Evolutionary conservation across 2,113 vertebrate species (phyloP).

Genomic region (Eulemur macaco): DNA sequence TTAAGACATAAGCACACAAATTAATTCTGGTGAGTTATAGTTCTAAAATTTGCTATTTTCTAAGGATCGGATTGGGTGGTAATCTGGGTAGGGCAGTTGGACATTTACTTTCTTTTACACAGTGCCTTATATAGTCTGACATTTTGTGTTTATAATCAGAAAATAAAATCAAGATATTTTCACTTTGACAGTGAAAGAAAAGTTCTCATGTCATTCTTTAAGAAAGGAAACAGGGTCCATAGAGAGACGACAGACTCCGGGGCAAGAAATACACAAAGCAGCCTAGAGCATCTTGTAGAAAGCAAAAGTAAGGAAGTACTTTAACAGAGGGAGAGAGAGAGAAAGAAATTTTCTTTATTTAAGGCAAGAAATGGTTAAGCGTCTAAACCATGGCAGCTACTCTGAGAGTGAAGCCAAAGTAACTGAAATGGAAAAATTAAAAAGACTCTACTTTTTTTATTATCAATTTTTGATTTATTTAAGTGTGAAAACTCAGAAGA

Average conservation of each 20-base stretch:
- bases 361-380: background rate
- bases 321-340: background rate
- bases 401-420: background rate
- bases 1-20: background rate
- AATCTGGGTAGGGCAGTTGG: background rate
- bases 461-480: background rate
- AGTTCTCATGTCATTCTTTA: background rate
- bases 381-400: background rate
- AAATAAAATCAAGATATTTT: background rate
- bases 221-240: background rate
- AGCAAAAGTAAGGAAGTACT: background rate
- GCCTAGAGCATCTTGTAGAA: background rate
- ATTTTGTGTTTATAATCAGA: background rate
- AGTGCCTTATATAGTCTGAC: background rate
- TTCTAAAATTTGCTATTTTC: background rate
- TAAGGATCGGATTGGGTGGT: background rate
- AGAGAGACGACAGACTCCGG: background rate
- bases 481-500: background rate
- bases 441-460: background rate
- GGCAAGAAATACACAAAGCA: accelerated
- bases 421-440: background rate
- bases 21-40: background rate
- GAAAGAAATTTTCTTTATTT: background rate
- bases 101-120: background rate
- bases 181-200: background rate